Evolutionary conservation across 1,140 invertebrate genomes (phyloP).

Genomic region (Pogonomyrmex californicus): DNA sequence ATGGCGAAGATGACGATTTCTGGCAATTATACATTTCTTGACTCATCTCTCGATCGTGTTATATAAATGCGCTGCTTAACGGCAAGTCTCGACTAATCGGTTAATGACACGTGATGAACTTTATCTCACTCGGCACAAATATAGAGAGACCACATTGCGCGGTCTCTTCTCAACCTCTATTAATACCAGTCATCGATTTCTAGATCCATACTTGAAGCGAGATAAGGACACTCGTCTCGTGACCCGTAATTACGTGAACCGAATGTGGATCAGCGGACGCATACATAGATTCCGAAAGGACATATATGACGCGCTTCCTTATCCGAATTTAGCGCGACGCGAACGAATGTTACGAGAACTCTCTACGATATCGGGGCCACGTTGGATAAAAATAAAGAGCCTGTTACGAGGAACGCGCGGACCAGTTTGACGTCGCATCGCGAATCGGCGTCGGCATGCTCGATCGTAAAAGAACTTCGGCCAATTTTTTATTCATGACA

Average conservation of each 20-base stretch:
- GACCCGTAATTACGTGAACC: background rate
- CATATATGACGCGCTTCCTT: constrained; percentile 39
- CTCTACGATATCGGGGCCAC: constrained; percentile 34
- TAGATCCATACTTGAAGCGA: background rate
- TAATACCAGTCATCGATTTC: constrained; percentile 26
- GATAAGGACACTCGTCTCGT: background rate
- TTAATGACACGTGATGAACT: constrained; percentile 40
- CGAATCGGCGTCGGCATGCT: constrained; percentile 30
- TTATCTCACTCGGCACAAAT: constrained; percentile 41
- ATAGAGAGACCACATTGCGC: constrained; percentile 6
- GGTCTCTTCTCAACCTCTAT: constrained; percentile 28
- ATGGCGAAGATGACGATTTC: constrained; percentile 39
- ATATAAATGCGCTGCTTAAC: constrained; percentile 50
- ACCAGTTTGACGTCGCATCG: constrained; percentile 43
- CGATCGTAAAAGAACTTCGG: constrained; percentile 39
- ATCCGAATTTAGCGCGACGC: constrained; percentile 39
- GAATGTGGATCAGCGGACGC: background rate
- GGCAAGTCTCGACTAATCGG: constrained; percentile 33
- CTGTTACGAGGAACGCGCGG: constrained; percentile 37
- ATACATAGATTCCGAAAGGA: background rate
- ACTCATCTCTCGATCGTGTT: constrained; percentile 54
- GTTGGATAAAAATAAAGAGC: constrained; percentile 58
- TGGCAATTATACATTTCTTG: constrained; percentile 56
- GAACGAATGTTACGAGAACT: constrained; percentile 22
- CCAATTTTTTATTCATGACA: constrained; percentile 52